Percentiles rank a stretch among this genome's conserved stretches.
Conservation (phyloP, 37 sponge, comb jelly and placozoan species). For the Corticium candelabrum region DNA sequence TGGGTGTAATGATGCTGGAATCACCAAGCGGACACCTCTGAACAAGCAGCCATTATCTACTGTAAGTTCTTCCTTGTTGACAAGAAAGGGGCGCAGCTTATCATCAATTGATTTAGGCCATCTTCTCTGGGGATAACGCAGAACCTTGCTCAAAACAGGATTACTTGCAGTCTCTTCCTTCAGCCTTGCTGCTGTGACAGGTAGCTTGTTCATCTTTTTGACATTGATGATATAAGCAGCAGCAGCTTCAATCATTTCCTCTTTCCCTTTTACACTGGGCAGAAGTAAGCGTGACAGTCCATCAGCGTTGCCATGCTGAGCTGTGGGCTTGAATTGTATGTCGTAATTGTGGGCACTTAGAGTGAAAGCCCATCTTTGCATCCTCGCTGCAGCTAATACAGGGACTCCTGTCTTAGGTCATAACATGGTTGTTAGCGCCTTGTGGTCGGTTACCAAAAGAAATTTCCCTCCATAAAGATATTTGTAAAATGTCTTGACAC, state of each 20-base stretch:
- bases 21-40: constrained; percentile 28
- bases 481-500: constrained; percentile 30
- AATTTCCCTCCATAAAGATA: constrained; percentile 53
- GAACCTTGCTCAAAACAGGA: no score
- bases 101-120: not conserved
- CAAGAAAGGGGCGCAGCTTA: constrained; percentile 7
- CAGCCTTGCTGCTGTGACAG: no score
- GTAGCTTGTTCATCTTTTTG: constrained; percentile 7
- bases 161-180: no score
- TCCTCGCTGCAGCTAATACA: not conserved
- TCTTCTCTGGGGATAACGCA: no score
- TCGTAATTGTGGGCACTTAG: constrained; percentile 34
- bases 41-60: constrained; percentile 18
- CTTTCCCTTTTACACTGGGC: not conserved
- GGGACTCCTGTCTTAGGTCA: not conserved
- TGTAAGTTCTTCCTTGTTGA: no score
- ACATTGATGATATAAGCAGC: constrained; percentile 15
- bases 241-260: no score
- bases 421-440: constrained; percentile 11
- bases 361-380: no score
- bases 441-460: constrained; percentile 21
- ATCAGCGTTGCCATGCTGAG: no score
- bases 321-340: constrained; percentile 40
- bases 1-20: no score
- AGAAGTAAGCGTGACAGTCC: no score